Base-by-base conservation (phyloP, 2,888 invertebrate genomes). In the Cephalotes varians region DNA sequence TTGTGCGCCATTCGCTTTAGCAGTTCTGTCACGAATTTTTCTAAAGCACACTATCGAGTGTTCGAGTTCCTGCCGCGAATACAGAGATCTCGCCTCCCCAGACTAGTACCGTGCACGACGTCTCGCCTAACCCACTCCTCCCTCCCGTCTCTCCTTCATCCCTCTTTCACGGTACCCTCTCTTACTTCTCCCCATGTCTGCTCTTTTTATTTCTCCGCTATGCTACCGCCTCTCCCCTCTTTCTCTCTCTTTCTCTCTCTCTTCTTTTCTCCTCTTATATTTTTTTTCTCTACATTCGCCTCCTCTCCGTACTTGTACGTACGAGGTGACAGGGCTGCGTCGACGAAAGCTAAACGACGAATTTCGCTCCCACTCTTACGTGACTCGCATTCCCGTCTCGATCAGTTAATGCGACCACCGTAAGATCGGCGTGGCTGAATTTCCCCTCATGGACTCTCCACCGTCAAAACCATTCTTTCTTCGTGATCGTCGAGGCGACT, bases 1-100 rank as follows among this genome's bases (percentile, higher is more conserved):
- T 93, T 93, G 92, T 93, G 91, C 92, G 85, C 89, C 83, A 83
- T 65, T 92, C 82, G 86, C 83, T 86, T 90, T 86, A 86, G 88
- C 89, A 90, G 90, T 90, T 88, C 83, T 89, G 90, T 90, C 90
- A 90, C 90, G 90, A 90, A 90, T 90, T 90, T 90, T 90, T 93
- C 93, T 92, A 94, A 94, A 94, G 94, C 93, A 93, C 93, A 93
- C 94, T 94, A 94, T 94, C 93, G 94, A 94, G 94, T 94, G 93
- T 93, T 93, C 92, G 90, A 89, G 91, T 90, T 93, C 92, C 91
- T 93, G 93, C 91, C 86, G 92, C 87, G 94, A 94, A 94, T 94
- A 94, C 93, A 92, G 93, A 94, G 90, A 88, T 86, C 89, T 90
- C 72, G 85, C 76, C 81, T 76, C 72, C 72, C 64, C 73, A 71